Evolutionary conservation across 2,113 vertebrate genomes (phyloP).

Genomic region (Lates calcarifer): DNA sequence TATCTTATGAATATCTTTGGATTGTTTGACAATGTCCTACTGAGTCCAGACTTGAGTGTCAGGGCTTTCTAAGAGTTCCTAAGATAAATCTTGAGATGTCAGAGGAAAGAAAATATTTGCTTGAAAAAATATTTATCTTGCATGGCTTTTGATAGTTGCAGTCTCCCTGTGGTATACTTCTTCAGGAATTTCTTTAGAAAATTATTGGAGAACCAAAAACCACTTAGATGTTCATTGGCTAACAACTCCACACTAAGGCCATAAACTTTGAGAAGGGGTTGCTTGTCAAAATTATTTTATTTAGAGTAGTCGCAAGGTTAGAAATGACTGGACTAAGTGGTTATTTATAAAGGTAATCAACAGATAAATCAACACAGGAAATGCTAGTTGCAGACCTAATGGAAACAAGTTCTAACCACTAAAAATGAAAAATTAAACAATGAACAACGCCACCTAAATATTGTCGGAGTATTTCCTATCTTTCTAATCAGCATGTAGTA

Average conservation of each 20-base stretch:
- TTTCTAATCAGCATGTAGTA: background rate
- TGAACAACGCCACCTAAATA: too few species aligned
- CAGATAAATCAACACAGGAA: background rate
- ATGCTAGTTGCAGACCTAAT: too few species aligned
- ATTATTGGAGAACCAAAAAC: background rate
- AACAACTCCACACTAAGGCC: background rate
- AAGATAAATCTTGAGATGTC: background rate
- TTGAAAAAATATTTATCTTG: background rate
- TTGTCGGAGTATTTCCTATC: too few species aligned
- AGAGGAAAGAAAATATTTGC: too few species aligned
- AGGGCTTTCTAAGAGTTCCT: background rate
- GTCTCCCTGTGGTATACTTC: too few species aligned
- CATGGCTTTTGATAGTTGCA: background rate
- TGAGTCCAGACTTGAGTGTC: background rate
- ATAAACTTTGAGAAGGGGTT: background rate
- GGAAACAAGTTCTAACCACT: too few species aligned
- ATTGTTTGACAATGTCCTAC: too few species aligned
- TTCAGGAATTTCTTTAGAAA: background rate
- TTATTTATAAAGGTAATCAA: background rate
- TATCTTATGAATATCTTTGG: too few species aligned
- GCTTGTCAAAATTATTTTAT: background rate
- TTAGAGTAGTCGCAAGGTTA: background rate
- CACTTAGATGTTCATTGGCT: background rate
- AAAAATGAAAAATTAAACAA: too few species aligned
- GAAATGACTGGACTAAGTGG: too few species aligned